phyloP scores from a whole-genome alignment of 2,113 vertebrate species.

The Planiliza haematocheilus region DNA sequence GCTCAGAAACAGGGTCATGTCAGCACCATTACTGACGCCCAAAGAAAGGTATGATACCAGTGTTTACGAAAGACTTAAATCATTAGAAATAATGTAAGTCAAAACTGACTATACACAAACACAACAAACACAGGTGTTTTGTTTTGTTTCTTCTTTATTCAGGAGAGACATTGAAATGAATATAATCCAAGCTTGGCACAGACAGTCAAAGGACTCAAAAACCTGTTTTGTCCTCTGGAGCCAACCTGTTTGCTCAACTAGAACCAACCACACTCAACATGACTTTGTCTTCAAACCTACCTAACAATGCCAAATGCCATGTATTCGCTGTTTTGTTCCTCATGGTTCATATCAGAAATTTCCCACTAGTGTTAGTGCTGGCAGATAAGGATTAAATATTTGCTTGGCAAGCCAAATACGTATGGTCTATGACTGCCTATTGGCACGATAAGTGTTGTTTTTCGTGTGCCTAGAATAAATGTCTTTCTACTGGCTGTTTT shows the following conservation, averaged over 20 bases:
- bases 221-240: constrained; percentile 52
- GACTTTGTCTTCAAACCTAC: constrained; percentile 52
- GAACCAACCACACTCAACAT: constrained; percentile 61
- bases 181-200: constrained; percentile 57
- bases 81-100: background rate
- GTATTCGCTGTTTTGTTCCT: constrained; percentile 51
- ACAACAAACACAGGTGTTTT: constrained; percentile 28
- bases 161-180: constrained; percentile 52
- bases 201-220: constrained; percentile 38
- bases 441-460: constrained; percentile 11
- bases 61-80: constrained; percentile 8
- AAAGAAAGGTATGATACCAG: constrained; percentile 9
- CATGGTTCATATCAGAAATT: constrained; percentile 49
- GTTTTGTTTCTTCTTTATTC: constrained; percentile 47
- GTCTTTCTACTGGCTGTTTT: constrained; percentile 3
- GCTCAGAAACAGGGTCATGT: constrained; percentile 40
- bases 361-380: constrained; percentile 54
- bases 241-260: constrained; percentile 55
- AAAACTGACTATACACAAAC: no score
- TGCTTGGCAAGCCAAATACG: constrained; percentile 40
- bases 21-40: constrained; percentile 36
- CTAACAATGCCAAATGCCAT: constrained; percentile 58
- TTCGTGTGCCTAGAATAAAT: constrained; percentile 13
- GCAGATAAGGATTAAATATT: constrained; percentile 61
- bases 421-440: constrained; percentile 22